phyloP scores from a whole-genome alignment of 2,888 invertebrate genomes.

The Limnephilus rhombicus region DNA sequence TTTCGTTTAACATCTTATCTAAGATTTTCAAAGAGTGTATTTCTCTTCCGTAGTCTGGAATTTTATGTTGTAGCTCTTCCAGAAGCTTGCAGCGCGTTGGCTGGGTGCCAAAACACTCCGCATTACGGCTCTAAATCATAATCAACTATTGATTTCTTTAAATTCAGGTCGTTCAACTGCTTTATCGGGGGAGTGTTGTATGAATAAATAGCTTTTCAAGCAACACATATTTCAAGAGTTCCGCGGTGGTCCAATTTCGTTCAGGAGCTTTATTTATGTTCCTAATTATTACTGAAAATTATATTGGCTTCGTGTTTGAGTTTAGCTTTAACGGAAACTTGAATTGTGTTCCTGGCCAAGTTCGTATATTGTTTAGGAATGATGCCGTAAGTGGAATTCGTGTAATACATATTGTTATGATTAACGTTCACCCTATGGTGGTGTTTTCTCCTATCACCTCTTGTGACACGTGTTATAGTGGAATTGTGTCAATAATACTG shows the following conservation, averaged over 20 bases:
- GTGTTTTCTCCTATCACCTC: neutral
- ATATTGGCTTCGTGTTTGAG: constrained; percentile 13
- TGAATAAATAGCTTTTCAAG: constrained; percentile 36
- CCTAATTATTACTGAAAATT: neutral
- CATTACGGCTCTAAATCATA: constrained; percentile 50
- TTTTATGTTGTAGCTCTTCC: constrained; percentile 24
- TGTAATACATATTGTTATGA: neutral
- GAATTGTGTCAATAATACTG: neutral
- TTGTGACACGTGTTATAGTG: constrained; percentile 8
- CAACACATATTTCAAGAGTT: constrained; percentile 13
- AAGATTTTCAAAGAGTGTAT: neutral
- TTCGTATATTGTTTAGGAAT: neutral
- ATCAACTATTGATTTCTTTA: constrained; percentile 58
- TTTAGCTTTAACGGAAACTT: neutral
- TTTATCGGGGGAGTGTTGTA: constrained; percentile 34
- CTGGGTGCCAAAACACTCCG: constrained; percentile 11
- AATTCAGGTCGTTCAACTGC: constrained; percentile 56
- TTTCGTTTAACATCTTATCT: constrained; percentile 30
- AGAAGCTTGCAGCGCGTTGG: constrained; percentile 35
- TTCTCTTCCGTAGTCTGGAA: constrained; percentile 19
- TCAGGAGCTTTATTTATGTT: neutral
- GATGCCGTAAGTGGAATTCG: too few relatives aligned
- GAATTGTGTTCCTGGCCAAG: neutral
- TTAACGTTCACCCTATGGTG: neutral
- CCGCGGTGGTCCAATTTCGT: neutral